These are phyloP conservation scores for Melanargia galathea DNA, from an alignment of 2,888 invertebrate genomes.

Conservation along the genomic window DNA sequence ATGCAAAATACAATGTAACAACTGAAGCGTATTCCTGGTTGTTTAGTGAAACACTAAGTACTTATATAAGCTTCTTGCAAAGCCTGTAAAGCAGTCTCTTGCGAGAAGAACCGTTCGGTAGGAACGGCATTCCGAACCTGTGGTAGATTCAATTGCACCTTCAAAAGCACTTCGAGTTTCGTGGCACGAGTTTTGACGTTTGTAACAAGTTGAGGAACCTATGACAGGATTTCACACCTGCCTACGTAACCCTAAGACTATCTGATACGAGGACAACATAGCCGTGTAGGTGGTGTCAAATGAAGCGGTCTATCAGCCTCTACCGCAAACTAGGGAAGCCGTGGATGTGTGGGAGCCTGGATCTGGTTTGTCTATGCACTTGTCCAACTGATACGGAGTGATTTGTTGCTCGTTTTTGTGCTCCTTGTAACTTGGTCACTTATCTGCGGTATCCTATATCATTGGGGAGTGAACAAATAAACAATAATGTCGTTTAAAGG, in stretches of 20 bases:
- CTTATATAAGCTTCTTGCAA: too few relatives aligned
- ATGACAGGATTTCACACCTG: conserved; percentile 12
- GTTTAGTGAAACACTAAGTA: background rate
- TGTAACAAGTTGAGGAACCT: too few relatives aligned
- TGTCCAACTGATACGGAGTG: conserved; percentile 46
- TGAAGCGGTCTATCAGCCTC: conserved; percentile 72
- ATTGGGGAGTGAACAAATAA: conserved; percentile 9
- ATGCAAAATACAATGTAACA: conserved; percentile 14
- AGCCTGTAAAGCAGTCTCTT: too few relatives aligned
- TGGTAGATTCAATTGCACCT: too few relatives aligned
- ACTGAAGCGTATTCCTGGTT: background rate
- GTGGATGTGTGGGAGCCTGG: conserved; percentile 71
- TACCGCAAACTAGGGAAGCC: conserved; percentile 71
- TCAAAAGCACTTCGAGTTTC: too few relatives aligned
- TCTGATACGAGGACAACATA: conserved; percentile 43
- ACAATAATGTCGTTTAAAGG: background rate
- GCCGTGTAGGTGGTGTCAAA: conserved; percentile 59
- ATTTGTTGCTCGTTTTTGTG: conserved; percentile 56
- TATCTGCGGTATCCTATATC: conserved; percentile 22
- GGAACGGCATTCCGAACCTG: too few relatives aligned
- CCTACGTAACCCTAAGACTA: conserved; percentile 32
- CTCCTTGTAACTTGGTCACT: conserved; percentile 37
- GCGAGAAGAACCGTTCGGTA: too few relatives aligned
- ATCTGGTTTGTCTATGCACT: conserved; percentile 65
- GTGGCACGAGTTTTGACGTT: too few relatives aligned